Evolutionary conservation across 2,888 invertebrate species (phyloP).

Genomic region (Diogma glabrata): DNA sequence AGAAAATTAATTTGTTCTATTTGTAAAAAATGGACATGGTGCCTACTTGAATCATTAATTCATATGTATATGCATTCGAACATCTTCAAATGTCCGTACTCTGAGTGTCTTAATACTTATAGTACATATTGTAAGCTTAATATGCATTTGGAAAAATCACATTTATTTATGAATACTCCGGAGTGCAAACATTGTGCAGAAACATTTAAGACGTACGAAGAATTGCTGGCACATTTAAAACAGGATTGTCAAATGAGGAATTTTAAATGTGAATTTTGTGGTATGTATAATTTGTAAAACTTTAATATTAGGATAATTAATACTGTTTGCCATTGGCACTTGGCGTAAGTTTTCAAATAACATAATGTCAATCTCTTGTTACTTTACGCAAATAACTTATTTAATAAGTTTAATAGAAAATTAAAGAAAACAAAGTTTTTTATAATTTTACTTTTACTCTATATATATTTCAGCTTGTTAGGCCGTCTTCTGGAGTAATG

Average conservation of each 20-base stretch:
- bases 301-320: too few species aligned
- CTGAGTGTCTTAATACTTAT: neutral
- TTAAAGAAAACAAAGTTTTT: too few species aligned
- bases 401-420: too few species aligned
- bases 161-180: constrained; percentile 1
- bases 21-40: constrained; percentile 2
- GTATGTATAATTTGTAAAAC: neutral
- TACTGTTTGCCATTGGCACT: too few species aligned
- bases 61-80: constrained; percentile 4
- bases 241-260: neutral
- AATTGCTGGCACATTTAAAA: neutral
- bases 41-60: neutral
- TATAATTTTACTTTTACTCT: too few species aligned
- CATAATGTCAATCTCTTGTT: too few species aligned
- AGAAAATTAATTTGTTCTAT: neutral
- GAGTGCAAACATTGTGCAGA: neutral
- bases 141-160: constrained; percentile 4
- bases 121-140: constrained; percentile 1
- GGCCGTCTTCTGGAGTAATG: too few species aligned
- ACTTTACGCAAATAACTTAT: too few species aligned
- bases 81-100: neutral
- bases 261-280: neutral
- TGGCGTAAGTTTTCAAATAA: too few species aligned
- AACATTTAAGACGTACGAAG: neutral
- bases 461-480: too few species aligned